Base-by-base conservation (phyloP, 2,113 vertebrate genomes). In the Pelobates fuscus region DNA sequence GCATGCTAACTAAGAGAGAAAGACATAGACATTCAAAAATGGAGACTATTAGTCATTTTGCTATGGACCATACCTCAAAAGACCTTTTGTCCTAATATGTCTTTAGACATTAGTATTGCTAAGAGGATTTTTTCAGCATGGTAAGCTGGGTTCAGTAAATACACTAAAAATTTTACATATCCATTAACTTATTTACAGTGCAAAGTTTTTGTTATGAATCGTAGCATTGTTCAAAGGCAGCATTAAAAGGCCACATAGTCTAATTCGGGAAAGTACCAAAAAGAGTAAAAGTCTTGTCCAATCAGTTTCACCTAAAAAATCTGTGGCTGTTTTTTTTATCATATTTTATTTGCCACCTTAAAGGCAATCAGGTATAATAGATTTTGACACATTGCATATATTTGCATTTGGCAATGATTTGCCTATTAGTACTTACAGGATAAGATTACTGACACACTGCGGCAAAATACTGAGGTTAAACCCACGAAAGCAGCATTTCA, bases 321-420 rank as follows among this genome's bases (percentile, higher is more conserved):
- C 64, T 26, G 21, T 2, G 32, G 24, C 72, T 44, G n/a, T 21
- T 12, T 21, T 12, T 41, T 64, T 65, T 54, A 76, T 59, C 62
- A 41, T 57, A n/a, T 15, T n/a, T 59, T 76, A 59, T 76, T 76
- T 49, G 37, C 37, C 54, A 67, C 32, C 64, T 46, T 49, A 60
- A 23, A 60, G 37, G 30, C 52, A 17, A 30, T 49, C 5, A n/a
- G 52, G 72, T 63, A 18, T 67, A 52, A 76, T 76, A 3, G 54
- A 17, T 29, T 67, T 30, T 67, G 72, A 76, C 72, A 76, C 63
- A 12, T 67, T 67, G 72, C 57, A 76, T 76, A 67, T 67, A 76
- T 76, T 76, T 67, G 58, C 63, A 76, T 67, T 74, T 74, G 71
- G 71, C 71, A 29, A 14, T 23, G 54, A 27, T 26, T 58, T 17